Percentiles rank a stretch among this genome's conserved stretches.
phyloP scores from a whole-genome alignment of 2,888 invertebrate species.

The Spodoptera littoralis region DNA sequence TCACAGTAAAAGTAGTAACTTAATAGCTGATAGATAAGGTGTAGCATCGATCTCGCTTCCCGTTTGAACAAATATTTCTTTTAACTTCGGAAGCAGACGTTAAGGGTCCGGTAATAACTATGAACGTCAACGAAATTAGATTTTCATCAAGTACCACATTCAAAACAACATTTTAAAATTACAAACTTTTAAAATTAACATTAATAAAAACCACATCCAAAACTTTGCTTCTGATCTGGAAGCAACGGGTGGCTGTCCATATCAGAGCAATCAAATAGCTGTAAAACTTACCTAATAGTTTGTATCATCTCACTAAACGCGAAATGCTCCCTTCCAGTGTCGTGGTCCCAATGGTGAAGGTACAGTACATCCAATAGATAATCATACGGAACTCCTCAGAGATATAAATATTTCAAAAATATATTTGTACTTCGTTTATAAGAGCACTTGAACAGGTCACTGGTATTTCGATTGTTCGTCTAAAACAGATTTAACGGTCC shows the following conservation, averaged over 20 bases:
- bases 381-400: constrained; percentile 53
- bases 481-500: constrained; percentile 66
- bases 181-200: too few relatives aligned
- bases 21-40: too few relatives aligned
- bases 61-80: too few relatives aligned
- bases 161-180: too few relatives aligned
- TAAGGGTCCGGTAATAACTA: too few relatives aligned
- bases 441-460: constrained; percentile 76
- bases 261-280: background rate
- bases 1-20: too few relatives aligned
- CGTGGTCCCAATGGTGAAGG: constrained; percentile 59
- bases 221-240: background rate
- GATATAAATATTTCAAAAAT: constrained; percentile 59
- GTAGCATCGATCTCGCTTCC: too few relatives aligned
- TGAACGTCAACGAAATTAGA: too few relatives aligned
- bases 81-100: too few relatives aligned
- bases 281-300: constrained; percentile 77
- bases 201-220: background rate
- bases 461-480: constrained; percentile 72
- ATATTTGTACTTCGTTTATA: constrained; percentile 70
- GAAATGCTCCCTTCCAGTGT: constrained; percentile 65
- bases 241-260: background rate
- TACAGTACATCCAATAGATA: constrained; percentile 60
- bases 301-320: constrained; percentile 82
- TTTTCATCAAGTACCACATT: too few relatives aligned